Evolutionary conservation across 1,140 invertebrate species (phyloP).

Genomic region (Globodera rostochiensis): DNA sequence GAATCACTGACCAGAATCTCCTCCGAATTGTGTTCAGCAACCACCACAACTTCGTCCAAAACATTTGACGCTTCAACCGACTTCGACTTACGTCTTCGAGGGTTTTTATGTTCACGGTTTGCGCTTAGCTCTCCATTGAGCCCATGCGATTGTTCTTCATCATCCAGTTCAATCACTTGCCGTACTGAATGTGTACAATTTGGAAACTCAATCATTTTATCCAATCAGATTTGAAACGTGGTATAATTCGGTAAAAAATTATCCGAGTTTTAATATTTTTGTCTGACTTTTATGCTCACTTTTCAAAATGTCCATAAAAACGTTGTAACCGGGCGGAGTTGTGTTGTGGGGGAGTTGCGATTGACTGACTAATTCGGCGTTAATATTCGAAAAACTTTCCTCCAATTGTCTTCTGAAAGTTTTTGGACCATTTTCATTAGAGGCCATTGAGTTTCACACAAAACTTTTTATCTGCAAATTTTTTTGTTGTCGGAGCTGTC

Average conservation of each 20-base stretch:
- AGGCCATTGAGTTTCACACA: no score
- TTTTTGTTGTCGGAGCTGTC: neutral
- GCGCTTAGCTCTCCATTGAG: neutral
- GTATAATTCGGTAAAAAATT: neutral
- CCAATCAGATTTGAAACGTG: neutral
- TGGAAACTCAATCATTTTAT: neutral
- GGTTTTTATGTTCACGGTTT: neutral
- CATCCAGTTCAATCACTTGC: slow-evolving; percentile 18
- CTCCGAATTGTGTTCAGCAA: no score
- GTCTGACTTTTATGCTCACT: neutral
- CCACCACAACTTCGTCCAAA: no score
- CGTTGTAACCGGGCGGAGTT: neutral
- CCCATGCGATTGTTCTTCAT: neutral
- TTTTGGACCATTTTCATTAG: no score
- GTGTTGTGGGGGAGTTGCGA: neutral
- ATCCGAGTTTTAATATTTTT: no score
- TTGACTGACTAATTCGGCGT: slow-evolving; percentile 17
- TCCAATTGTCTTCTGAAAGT: slow-evolving; percentile 3
- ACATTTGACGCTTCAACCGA: neutral
- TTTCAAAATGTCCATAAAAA: slow-evolving; percentile 29
- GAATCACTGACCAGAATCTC: no score
- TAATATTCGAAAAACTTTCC: slow-evolving; percentile 12
- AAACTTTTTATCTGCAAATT: no score
- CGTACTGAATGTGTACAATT: slow-evolving; percentile 7
- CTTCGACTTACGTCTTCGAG: neutral